Evolutionary conservation across 30 jellyfish, hydroid and myxozoan species (phyloP).

Genomic region (Morbakka virulenta): DNA sequence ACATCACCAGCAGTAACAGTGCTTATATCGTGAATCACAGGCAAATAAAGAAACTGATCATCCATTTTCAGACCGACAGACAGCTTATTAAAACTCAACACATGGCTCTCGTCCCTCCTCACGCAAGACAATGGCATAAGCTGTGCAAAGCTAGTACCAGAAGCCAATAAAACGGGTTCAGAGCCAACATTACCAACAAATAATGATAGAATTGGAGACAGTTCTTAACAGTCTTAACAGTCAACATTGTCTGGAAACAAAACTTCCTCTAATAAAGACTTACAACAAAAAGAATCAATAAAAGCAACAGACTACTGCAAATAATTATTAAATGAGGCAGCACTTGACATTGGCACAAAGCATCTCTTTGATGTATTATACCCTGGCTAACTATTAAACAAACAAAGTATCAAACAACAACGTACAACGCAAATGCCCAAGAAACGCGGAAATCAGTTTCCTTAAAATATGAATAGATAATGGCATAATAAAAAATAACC

Average conservation of each 20-base stretch:
- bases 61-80: too few relatives aligned
- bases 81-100: too few relatives aligned
- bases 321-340: background rate
- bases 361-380: background rate
- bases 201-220: background rate
- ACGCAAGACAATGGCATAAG: background rate
- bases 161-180: background rate
- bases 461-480: background rate
- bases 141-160: background rate
- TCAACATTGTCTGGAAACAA: background rate
- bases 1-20: too few relatives aligned
- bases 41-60: too few relatives aligned
- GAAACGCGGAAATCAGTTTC: background rate
- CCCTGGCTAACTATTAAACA: background rate
- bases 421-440: background rate
- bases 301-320: background rate
- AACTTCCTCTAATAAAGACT: background rate
- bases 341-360: background rate
- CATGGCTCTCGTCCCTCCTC: background rate
- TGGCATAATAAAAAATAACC: background rate
- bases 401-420: background rate
- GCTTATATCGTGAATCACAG: too few relatives aligned
- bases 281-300: too few relatives aligned
- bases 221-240: background rate
- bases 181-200: background rate